Conservation (phyloP, 1,140 invertebrate genomes). For the Saxidomus purpurata region DNA sequence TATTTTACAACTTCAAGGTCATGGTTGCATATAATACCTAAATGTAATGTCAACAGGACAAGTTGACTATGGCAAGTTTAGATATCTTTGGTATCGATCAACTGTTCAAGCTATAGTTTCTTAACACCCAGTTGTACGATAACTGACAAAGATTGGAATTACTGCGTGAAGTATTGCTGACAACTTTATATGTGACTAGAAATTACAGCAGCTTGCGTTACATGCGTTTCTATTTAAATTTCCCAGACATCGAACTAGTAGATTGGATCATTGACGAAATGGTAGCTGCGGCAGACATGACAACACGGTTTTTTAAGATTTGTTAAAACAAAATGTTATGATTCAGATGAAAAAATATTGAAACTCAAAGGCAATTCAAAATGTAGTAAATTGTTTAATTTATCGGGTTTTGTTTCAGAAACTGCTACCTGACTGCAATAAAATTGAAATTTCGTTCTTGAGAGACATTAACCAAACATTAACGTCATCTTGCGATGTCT, state of each 20-base stretch:
- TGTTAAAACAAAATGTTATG: too few relatives aligned
- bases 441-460: background rate
- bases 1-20: too few relatives aligned
- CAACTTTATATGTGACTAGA: constrained; percentile 1
- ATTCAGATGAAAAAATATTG: too few relatives aligned
- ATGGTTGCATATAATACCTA: too few relatives aligned
- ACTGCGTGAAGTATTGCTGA: background rate
- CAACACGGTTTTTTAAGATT: too few relatives aligned
- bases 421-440: too few relatives aligned
- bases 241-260: background rate
- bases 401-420: too few relatives aligned
- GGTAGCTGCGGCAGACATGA: background rate
- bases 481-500: background rate
- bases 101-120: background rate
- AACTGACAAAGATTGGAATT: background rate
- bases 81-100: background rate
- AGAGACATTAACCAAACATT: background rate
- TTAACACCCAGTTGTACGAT: background rate
- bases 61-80: background rate
- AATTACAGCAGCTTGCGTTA: background rate
- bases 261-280: background rate
- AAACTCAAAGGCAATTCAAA: too few relatives aligned
- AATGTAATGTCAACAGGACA: background rate
- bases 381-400: too few relatives aligned
- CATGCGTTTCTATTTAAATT: background rate